These are phyloP conservation scores for Cosmia trapezina DNA, from an alignment of 2,888 invertebrate species.

Conservation along the genomic window DNA sequence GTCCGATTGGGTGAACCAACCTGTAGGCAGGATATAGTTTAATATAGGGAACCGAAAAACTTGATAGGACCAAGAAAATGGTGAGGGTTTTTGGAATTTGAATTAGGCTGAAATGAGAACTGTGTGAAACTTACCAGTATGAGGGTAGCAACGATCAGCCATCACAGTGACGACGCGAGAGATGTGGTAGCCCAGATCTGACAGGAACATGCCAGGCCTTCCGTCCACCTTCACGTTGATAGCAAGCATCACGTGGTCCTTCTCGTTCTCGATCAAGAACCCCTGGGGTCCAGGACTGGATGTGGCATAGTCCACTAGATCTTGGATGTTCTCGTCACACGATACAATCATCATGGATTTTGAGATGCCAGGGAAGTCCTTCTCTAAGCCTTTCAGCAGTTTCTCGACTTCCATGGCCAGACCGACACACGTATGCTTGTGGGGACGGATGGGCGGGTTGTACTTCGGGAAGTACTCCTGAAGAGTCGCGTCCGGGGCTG, in stretches of 20 bases:
- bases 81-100: not conserved
- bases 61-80: not conserved
- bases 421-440: constrained; percentile 97
- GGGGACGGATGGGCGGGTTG: constrained; percentile 94
- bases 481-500: constrained; percentile 92
- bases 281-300: constrained; percentile 91
- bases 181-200: constrained; percentile 98
- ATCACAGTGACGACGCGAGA: constrained; percentile 96
- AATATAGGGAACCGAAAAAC: no score
- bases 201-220: constrained; percentile 94
- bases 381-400: constrained; percentile 91
- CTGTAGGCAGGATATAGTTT: constrained; percentile 75
- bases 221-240: constrained; percentile 94
- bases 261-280: constrained; percentile 93
- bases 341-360: constrained; percentile 94
- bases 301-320: constrained; percentile 91
- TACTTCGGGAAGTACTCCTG: constrained; percentile 95
- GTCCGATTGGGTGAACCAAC: constrained; percentile 96
- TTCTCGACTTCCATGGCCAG: constrained; percentile 95
- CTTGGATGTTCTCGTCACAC: constrained; percentile 95
- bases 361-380: constrained; percentile 92
- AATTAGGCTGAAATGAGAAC: not conserved
- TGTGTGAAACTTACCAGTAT: constrained; percentile 92
- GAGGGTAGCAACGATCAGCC: constrained; percentile 96
- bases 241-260: constrained; percentile 96